Evolutionary conservation across 2,797 vertebrate species (phyloP).

Genomic region (Discoglossus pictus): DNA sequence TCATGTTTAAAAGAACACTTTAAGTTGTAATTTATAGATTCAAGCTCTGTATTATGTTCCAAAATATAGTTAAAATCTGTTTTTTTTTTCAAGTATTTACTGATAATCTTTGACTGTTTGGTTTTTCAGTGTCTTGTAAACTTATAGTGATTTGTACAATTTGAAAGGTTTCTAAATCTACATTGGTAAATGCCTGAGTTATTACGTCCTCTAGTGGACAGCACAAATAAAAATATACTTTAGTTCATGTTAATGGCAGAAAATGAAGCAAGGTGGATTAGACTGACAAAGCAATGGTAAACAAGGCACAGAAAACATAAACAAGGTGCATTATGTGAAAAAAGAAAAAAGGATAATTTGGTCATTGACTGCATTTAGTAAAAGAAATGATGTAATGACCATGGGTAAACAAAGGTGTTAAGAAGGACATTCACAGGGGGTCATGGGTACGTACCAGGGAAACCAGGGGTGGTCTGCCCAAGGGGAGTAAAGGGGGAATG

Average conservation of each 20-base stretch:
- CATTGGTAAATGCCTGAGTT: slow-evolving; percentile 30
- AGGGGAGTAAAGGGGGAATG: slow-evolving; percentile 97
- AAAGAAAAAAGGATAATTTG: slow-evolving; percentile 60
- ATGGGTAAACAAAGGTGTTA: slow-evolving; percentile 72
- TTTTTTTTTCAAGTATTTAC: too few species aligned
- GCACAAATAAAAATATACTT: slow-evolving; percentile 53
- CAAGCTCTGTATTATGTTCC: slow-evolving; percentile 21
- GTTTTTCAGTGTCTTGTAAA: too few species aligned
- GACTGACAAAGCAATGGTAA: slow-evolving; percentile 55
- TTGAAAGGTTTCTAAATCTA: not conserved
- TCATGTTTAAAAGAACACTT: too few species aligned
- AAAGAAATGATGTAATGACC: slow-evolving; percentile 72
- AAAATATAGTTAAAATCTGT: slow-evolving; percentile 24
- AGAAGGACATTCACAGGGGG: slow-evolving; percentile 88
- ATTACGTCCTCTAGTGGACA: slow-evolving; percentile 37
- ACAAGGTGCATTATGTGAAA: slow-evolving; percentile 61
- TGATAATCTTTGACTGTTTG: too few species aligned
- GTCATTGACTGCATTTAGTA: slow-evolving; percentile 71
- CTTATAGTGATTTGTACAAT: too few species aligned
- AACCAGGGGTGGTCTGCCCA: slow-evolving; percentile 98
- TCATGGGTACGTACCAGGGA: slow-evolving; percentile 97
- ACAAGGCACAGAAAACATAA: slow-evolving; percentile 49
- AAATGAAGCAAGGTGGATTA: slow-evolving; percentile 56
- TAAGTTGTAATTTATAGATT: too few species aligned
- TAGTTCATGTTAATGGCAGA: slow-evolving; percentile 54